phyloP scores from a whole-genome alignment of 1,140 invertebrate genomes.

The Calycopis cecrops region DNA sequence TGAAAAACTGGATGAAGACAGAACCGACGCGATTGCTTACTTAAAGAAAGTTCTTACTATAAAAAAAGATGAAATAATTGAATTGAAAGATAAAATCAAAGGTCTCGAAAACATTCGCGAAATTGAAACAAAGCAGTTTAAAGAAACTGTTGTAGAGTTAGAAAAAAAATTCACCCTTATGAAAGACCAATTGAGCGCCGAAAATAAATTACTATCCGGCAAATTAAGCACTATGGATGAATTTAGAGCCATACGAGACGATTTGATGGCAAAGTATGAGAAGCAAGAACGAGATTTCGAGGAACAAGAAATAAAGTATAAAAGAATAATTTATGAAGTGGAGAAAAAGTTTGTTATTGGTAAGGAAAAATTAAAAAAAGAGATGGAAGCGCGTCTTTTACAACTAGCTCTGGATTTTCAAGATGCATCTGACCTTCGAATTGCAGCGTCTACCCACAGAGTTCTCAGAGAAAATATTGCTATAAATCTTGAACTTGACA shows the following conservation, averaged over 20 bases:
- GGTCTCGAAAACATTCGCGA: slow-evolving; percentile 82
- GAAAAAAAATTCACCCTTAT: slow-evolving; percentile 86
- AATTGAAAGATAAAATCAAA: slow-evolving; percentile 84
- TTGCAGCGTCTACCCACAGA: slow-evolving; percentile 90
- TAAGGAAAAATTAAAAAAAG: slow-evolving; percentile 90
- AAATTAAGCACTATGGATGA: slow-evolving; percentile 92
- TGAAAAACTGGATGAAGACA: slow-evolving; percentile 84
- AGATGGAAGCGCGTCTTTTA: slow-evolving; percentile 87
- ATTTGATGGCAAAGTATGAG: slow-evolving; percentile 88
- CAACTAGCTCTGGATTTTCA: slow-evolving; percentile 89
- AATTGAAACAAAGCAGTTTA: slow-evolving; percentile 78
- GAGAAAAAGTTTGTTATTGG: slow-evolving; percentile 89
- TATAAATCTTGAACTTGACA: slow-evolving; percentile 84
- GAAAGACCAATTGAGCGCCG: slow-evolving; percentile 88
- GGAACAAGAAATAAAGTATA: slow-evolving; percentile 85
- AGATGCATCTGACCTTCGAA: slow-evolving; percentile 87
- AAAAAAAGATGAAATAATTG: slow-evolving; percentile 84
- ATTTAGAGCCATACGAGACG: slow-evolving; percentile 87
- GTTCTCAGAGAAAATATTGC: slow-evolving; percentile 88
- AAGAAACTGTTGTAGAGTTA: slow-evolving; percentile 77
- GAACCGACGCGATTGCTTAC: slow-evolving; percentile 87
- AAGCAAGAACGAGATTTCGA: slow-evolving; percentile 84
- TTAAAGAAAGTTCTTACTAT: slow-evolving; percentile 84
- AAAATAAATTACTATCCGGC: slow-evolving; percentile 89
- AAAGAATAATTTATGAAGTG: slow-evolving; percentile 84